phyloP scores from a whole-genome alignment of 37 sponge, comb jelly and placozoan species.

The Theonella swinhoei region DNA sequence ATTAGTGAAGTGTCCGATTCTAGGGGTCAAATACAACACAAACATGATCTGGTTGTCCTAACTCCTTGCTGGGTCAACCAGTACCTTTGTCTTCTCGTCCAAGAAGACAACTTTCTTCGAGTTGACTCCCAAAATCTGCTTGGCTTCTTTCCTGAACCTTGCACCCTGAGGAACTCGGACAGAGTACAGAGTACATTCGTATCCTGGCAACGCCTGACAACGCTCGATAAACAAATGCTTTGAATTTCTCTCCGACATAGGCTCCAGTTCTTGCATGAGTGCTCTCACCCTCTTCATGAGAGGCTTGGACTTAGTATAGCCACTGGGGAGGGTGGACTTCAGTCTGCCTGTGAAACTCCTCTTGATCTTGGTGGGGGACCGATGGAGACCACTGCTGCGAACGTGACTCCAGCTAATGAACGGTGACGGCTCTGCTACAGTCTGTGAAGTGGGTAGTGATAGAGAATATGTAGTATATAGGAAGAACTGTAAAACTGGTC shows the following conservation, averaged over 20 bases:
- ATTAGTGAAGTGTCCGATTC: not conserved
- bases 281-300: conserved; percentile 43
- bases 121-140: conserved; percentile 79
- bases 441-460: too few species aligned
- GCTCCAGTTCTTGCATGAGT: conserved; percentile 39
- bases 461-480: too few species aligned
- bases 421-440: too few species aligned
- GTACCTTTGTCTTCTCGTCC: conserved; percentile 82
- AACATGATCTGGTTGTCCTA: conserved; percentile 19
- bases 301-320: conserved; percentile 36
- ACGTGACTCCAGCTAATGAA: too few species aligned
- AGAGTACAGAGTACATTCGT: conserved; percentile 76
- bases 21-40: not conserved
- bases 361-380: not conserved
- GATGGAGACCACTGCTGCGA: not conserved
- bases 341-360: not conserved
- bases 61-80: not conserved
- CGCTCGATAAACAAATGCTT: conserved; percentile 91
- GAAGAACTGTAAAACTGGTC: too few species aligned
- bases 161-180: conserved; percentile 61
- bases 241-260: conserved; percentile 81
- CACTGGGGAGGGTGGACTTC: conserved; percentile 25
- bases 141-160: conserved; percentile 53
- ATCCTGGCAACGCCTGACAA: conserved; percentile 77
- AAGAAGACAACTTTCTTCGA: conserved; percentile 67